Base-by-base conservation (phyloP, 2,113 vertebrate species). In the Euleptes europaea region DNA sequence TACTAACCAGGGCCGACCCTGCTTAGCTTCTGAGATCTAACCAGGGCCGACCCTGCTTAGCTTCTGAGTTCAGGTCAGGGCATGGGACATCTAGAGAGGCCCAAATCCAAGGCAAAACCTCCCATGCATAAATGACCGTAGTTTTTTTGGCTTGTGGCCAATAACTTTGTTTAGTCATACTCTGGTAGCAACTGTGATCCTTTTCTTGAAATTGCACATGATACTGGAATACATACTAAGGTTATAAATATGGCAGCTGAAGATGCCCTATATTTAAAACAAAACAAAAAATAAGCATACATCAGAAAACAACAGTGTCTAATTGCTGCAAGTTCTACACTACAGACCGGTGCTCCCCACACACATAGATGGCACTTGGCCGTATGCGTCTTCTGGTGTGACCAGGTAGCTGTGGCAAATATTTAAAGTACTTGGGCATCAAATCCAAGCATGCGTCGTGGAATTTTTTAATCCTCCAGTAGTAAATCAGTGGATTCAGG, bases 381-480 rank as follows among this genome's bases (percentile, higher is more conserved):
- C 98, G 97, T 63, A 99, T 98, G 77, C 98, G 97, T 70, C 98
- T 95, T 93, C 96, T 97, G 0, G 97, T 98, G 82, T 98, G 97
- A 67, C 97, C 98, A 1, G 98, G 97, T 80, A 99, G 96, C 92
- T 96, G 97, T 15, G 98, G 98, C 94, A 99, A 95, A 95, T 98
- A 98, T 95, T 98, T 99, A 92, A 98, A 98, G 95, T 98, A 98
- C 91, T 97, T 98, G 88, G 98, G 98, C 97, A 99, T 97, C 93
- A 99, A 95, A 90, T 99, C 98, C 51, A 99, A 95, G 96, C 98
- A 99, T 92, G 98, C 98, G 1, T 98, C 98, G 0, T 99, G 98
- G 90, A 99, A 99, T 94, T 99, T 99, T 96, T 98, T 99, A 94
- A 99, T 99, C 91, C 98, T 97, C 98, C 99, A 99, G 97, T 99